These are phyloP conservation scores for Neodiprion lecontei DNA, from an alignment of 1,140 invertebrate species.

Conservation along the genomic window DNA sequence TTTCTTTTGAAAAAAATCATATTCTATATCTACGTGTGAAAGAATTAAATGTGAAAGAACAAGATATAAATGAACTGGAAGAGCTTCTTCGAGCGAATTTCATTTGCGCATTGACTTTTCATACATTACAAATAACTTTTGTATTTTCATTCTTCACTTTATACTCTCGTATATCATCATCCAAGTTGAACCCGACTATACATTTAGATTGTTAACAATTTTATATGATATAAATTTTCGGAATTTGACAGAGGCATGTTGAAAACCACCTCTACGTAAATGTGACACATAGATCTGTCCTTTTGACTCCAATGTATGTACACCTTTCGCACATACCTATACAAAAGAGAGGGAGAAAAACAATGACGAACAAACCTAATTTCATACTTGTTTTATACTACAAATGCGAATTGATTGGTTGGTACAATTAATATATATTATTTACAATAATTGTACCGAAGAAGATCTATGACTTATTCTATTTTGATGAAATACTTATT, in stretches of 20 bases:
- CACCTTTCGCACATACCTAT: too few species aligned
- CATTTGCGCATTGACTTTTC: background rate
- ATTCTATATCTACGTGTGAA: too few species aligned
- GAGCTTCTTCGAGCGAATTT: background rate
- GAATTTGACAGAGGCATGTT: too few species aligned
- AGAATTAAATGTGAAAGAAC: too few species aligned
- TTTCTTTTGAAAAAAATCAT: too few species aligned
- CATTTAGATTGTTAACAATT: background rate
- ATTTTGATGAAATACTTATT: background rate
- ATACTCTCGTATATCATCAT: background rate
- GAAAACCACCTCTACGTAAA: too few species aligned
- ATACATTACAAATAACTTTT: background rate
- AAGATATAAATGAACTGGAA: too few species aligned
- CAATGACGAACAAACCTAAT: slow-evolving; percentile 12
- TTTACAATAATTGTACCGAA: background rate
- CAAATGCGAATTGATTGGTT: slow-evolving; percentile 6
- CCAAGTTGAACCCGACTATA: background rate
- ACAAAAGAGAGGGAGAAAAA: background rate
- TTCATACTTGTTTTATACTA: slow-evolving; percentile 21
- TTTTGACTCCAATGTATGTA: too few species aligned
- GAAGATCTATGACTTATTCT: background rate
- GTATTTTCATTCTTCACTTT: background rate
- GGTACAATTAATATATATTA: background rate
- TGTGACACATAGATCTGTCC: too few species aligned
- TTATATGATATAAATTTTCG: background rate